phyloP scores from a whole-genome alignment of 2,888 invertebrate genomes.

The Pardosa pseudoannulata region DNA sequence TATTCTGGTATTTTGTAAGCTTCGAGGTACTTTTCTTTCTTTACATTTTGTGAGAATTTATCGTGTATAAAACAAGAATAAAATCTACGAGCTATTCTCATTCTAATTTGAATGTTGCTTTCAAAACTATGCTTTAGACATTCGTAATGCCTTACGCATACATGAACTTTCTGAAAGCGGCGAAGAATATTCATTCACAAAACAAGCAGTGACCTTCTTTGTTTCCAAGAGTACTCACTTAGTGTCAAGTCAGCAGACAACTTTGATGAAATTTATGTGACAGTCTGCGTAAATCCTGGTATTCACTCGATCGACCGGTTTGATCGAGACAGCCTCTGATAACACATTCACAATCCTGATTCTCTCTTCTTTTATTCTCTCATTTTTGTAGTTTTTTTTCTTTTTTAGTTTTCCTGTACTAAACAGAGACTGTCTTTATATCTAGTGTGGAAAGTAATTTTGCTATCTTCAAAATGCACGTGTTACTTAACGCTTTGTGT shows the following conservation, averaged over 20 bases:
- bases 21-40: too few species aligned
- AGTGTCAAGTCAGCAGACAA: background rate
- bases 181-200: too few species aligned
- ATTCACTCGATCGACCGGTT: slow-evolving; percentile 7
- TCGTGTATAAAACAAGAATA: too few species aligned
- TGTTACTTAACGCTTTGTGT: background rate
- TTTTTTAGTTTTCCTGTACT: background rate
- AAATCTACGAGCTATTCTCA: too few species aligned
- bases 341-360: background rate
- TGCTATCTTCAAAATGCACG: background rate
- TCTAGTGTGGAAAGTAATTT: background rate
- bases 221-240: background rate
- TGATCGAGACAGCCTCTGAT: background rate
- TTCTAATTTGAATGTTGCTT: too few species aligned
- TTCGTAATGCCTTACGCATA: too few species aligned
- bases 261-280: slow-evolving; percentile 9
- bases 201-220: slow-evolving; percentile 2
- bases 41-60: too few species aligned
- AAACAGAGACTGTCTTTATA: background rate
- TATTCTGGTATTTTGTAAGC: too few species aligned
- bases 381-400: background rate
- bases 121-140: too few species aligned
- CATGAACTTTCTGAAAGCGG: too few species aligned
- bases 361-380: background rate
- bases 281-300: slow-evolving; percentile 13